Evolutionary conservation across 1,140 invertebrate species (phyloP).

Genomic region (Drosophila guanche): DNA sequence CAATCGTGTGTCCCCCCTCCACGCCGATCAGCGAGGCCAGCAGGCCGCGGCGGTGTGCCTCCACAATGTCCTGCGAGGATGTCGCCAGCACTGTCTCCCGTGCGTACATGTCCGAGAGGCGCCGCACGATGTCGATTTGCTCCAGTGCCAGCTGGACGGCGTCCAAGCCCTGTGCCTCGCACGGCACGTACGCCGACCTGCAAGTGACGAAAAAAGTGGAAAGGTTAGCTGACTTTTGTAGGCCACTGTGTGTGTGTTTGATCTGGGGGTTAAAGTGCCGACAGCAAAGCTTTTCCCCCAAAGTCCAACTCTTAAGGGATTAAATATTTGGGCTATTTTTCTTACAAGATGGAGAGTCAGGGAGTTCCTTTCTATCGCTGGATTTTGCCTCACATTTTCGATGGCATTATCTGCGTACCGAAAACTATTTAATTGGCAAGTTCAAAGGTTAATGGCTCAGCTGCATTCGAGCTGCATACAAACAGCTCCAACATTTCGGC

Average conservation of each 20-base stretch:
- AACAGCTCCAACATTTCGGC: constrained; percentile 56
- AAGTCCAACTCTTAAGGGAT: too few species aligned
- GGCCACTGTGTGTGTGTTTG: background rate
- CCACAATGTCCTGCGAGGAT: constrained; percentile 89
- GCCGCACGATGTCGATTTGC: constrained; percentile 94
- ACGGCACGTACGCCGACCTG: constrained; percentile 94
- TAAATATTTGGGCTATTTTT: too few species aligned
- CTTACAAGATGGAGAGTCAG: too few species aligned
- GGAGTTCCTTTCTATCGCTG: too few species aligned
- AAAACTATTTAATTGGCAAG: constrained; percentile 31
- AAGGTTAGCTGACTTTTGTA: constrained; percentile 13
- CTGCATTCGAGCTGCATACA: constrained; percentile 2
- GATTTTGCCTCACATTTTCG: background rate
- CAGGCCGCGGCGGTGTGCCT: constrained; percentile 89
- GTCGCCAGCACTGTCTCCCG: constrained; percentile 89
- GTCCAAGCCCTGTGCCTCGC: constrained; percentile 91
- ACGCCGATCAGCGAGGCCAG: constrained; percentile 93
- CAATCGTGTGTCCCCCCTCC: constrained; percentile 93
- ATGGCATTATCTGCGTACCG: background rate
- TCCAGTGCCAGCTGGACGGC: constrained; percentile 93
- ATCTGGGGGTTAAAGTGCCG: background rate
- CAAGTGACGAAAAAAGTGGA: constrained; percentile 55
- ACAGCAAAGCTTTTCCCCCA: too few species aligned
- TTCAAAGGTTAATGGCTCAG: constrained; percentile 52
- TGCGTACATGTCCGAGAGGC: constrained; percentile 91